A percentile compares a stretch with the other conserved stretches of the same genome.
phyloP scores from a whole-genome alignment of 2,113 vertebrate species.

The Odobenus rosmarus region DNA sequence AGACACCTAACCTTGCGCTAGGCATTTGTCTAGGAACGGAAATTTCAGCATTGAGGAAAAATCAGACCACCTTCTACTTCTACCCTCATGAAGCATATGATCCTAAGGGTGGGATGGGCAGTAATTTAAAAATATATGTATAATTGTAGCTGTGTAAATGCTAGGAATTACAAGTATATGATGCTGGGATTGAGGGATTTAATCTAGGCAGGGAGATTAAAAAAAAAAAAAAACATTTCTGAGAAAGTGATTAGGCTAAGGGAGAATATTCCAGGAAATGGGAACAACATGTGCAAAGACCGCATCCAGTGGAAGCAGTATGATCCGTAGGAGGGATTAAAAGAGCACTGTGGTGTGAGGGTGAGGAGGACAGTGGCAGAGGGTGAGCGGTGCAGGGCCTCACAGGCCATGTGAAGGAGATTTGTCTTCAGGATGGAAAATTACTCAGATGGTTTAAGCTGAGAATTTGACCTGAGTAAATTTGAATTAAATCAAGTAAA shows the following conservation, averaged over 20 bases:
- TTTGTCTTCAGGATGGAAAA: neutral
- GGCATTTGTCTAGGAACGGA: neutral
- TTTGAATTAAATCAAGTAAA: conserved; percentile 43
- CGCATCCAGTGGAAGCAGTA: neutral
- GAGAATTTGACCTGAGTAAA: neutral
- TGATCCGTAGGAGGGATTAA: neutral
- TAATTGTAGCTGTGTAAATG: neutral
- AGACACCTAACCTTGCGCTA: neutral
- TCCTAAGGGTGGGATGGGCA: neutral
- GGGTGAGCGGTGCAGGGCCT: neutral
- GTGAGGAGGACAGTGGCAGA: neutral
- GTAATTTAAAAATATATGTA: neutral
- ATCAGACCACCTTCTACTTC: neutral
- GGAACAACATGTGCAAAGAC: neutral
- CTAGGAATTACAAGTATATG: neutral
- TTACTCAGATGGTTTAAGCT: neutral
- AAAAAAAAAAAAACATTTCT: neutral
- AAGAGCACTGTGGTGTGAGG: neutral
- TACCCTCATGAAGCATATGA: neutral
- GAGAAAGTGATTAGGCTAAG: neutral
- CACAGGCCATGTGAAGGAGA: neutral
- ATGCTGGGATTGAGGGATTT: neutral
- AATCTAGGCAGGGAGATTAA: neutral
- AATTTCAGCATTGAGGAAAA: neutral
- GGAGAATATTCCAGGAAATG: neutral